phyloP scores from a whole-genome alignment of 2,113 vertebrate genomes.

The Hymenochirus boettgeri region DNA sequence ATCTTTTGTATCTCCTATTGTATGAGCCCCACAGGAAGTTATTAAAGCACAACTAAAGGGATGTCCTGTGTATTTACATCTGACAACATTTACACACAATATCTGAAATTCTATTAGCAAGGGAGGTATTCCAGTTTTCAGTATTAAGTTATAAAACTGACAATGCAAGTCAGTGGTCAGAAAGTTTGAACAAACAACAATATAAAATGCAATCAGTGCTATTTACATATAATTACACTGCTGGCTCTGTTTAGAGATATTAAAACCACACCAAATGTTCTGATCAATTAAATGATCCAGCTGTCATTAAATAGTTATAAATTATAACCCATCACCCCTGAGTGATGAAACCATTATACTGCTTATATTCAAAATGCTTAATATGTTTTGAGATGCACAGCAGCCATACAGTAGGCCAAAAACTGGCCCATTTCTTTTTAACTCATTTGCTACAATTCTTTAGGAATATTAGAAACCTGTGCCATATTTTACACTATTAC shows the following conservation, averaged over 20 bases:
- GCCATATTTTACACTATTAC: too few relatives aligned
- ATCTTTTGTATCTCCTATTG: too few relatives aligned
- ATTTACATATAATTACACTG: background rate
- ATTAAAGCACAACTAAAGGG: too few relatives aligned
- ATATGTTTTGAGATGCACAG: background rate
- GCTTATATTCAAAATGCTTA: background rate
- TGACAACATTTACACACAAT: background rate
- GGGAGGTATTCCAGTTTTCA: background rate
- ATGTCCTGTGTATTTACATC: background rate
- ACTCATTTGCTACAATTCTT: too few relatives aligned
- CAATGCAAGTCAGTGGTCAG: background rate
- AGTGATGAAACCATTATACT: slow-evolving; percentile 7
- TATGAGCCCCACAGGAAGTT: too few relatives aligned
- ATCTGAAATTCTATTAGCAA: too few relatives aligned
- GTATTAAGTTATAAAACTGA: background rate
- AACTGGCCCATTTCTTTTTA: background rate
- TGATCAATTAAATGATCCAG: slow-evolving; percentile 1
- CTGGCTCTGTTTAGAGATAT: slow-evolving; percentile 1
- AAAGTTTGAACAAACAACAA: background rate
- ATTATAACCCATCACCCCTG: background rate
- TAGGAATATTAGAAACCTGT: too few relatives aligned
- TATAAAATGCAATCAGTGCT: background rate
- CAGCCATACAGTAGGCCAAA: background rate
- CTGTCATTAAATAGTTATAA: slow-evolving; percentile 1
- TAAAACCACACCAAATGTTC: background rate